Percentiles rank a stretch among this genome's conserved stretches.
Conservation (phyloP, 2,113 vertebrate species). For the Stigmatopora argus region DNA sequence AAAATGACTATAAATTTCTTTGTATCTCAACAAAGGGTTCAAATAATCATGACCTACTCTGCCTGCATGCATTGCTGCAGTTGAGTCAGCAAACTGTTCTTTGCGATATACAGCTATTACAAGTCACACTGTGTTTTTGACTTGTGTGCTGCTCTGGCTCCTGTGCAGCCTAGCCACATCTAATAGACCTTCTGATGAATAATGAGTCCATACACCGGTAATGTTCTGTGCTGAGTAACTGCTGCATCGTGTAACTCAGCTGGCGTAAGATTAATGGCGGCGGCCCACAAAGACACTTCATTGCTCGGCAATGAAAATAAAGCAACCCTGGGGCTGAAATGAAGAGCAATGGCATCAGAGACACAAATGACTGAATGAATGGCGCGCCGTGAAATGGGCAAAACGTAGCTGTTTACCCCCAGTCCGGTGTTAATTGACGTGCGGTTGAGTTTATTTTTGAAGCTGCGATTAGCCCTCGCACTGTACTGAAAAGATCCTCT, state of each 20-base stretch:
- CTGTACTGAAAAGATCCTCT: constrained; percentile 83
- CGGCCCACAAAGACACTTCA: constrained; percentile 65
- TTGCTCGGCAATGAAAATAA: constrained; percentile 68
- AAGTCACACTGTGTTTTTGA: constrained; percentile 13
- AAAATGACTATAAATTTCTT: background rate
- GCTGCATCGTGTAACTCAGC: constrained; percentile 71
- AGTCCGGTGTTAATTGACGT: constrained; percentile 64
- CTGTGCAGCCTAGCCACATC: constrained; percentile 52
- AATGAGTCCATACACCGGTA: constrained; percentile 72
- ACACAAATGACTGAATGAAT: constrained; percentile 55
- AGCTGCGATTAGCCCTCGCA: constrained; percentile 74
- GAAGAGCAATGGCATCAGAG: constrained; percentile 62
- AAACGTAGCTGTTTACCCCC: constrained; percentile 68
- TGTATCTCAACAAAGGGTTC: background rate
- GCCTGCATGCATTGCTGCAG: background rate
- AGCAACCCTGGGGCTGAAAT: constrained; percentile 53
- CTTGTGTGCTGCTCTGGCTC: constrained; percentile 43
- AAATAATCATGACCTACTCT: background rate
- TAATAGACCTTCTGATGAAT: constrained; percentile 72
- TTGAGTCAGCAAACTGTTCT: constrained; percentile 8
- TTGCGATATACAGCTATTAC: constrained; percentile 19
- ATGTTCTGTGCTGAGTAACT: constrained; percentile 72
- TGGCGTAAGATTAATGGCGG: constrained; percentile 66
- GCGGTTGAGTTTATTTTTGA: constrained; percentile 62
- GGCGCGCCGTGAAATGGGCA: constrained; percentile 66